Evolutionary conservation across 2,888 invertebrate species (phyloP), one percentile per base, ranked within the genome.

Genomic region (Therioaphis trifolii): DNA sequence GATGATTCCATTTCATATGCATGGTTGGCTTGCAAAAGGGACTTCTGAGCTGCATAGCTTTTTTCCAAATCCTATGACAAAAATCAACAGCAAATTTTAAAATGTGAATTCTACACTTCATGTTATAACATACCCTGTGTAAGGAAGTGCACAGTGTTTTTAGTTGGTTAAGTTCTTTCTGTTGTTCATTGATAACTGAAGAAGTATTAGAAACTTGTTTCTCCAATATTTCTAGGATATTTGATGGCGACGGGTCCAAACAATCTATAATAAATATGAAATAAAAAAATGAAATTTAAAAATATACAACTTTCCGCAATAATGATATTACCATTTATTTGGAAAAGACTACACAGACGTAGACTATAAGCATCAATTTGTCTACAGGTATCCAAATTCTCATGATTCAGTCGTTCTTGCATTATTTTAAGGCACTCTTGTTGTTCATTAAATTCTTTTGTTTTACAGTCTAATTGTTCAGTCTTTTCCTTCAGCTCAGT

Each of bases 1-100:
- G 91, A 91, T 43, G 94, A 93, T 88, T 96, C 96, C 27, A 91
- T 91, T 88, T 96, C 95, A 35, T 93, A 91, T 87, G 94, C 94
- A 85, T 93, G 91, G 86, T 95, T 93, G 86, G 95, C 93, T 86
- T 93, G 93, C 84, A 94, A 89, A 69, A 95, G 89, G 18, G 91
- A 89, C 80, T 93, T 92, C 86, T 94, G 93, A 0, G 92, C 90
- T 84, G 92, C 91, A 78, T 94, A 89, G 84, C 93, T 93, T 85
- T 92, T 91, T 82, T 94, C 92, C 87, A 93, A 89, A 88, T 94
- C 93, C 92, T 92, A 86, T 35, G 11, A 24, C 18, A 7, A 14
- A 27, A 46, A 84, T 86, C 79, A 61, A 77, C 55, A 74, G 69
- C 21, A 68, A 55, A 18, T 63, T 61, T 49, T 61, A 52, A 43